These are phyloP conservation scores for Limenitis camilla DNA, from an alignment of 2,888 invertebrate genomes.

Conservation along the genomic window DNA sequence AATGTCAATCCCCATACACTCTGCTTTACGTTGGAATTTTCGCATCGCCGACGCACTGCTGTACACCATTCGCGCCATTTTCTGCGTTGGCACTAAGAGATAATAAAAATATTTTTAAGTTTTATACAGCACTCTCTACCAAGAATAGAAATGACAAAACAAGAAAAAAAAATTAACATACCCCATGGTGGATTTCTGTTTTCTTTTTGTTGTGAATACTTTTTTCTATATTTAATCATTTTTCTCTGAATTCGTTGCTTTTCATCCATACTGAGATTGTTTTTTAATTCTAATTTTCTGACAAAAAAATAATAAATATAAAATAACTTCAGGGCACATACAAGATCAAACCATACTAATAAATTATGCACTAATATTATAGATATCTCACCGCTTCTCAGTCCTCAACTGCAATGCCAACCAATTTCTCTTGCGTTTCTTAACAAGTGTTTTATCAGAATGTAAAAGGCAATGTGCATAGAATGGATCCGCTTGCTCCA, in stretches of 20 bases:
- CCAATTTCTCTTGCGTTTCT: conserved; percentile 87
- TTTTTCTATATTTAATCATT: conserved; percentile 87
- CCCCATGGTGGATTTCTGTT: conserved; percentile 89
- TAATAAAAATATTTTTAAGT: neutral
- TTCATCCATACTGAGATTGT: conserved; percentile 78
- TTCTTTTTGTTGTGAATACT: conserved; percentile 84
- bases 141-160: neutral
- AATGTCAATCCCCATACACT: conserved; percentile 92
- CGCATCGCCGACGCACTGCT: conserved; percentile 93
- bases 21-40: conserved; percentile 87
- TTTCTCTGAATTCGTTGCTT: conserved; percentile 85
- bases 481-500: conserved; percentile 95
- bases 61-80: conserved; percentile 92
- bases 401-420: conserved; percentile 88
- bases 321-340: neutral
- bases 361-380: neutral
- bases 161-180: conserved; percentile 45
- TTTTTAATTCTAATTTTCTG: conserved; percentile 74
- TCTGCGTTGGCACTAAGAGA: conserved; percentile 89
- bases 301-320: conserved; percentile 7
- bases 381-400: conserved; percentile 69
- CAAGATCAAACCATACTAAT: neutral
- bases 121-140: neutral
- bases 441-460: conserved; percentile 91
- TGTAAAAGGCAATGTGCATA: conserved; percentile 97